These are phyloP conservation scores for Lepus europaeus DNA, from an alignment of 2,113 vertebrate genomes.

Conservation along the genomic window DNA sequence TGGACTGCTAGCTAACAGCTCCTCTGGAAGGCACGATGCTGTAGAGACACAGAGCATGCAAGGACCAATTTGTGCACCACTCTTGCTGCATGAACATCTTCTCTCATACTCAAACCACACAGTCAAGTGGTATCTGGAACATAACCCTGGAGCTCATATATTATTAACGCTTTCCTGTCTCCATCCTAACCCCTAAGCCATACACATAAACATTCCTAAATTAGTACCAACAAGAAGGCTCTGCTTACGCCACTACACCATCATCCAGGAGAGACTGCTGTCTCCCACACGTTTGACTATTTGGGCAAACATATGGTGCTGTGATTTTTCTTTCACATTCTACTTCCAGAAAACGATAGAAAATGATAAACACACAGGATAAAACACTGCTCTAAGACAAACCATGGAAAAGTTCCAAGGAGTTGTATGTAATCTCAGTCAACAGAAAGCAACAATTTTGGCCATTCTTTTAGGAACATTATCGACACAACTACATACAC, in stretches of 20 bases:
- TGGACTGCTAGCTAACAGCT: too few species aligned
- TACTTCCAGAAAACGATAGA: not conserved
- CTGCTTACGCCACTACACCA: not conserved
- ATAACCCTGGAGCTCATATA: not conserved
- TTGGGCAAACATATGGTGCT: conserved; percentile 67
- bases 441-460: conserved; percentile 40
- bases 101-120: not conserved
- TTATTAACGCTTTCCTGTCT: not conserved
- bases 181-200: not conserved
- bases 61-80: not conserved
- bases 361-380: conserved; percentile 38
- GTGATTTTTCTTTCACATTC: conserved; percentile 41
- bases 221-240: not conserved
- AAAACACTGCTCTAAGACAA: conserved; percentile 39
- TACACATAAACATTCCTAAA: not conserved
- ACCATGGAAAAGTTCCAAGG: conserved; percentile 48
- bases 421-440: conserved; percentile 12
- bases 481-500: not conserved
- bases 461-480: not conserved
- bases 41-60: not conserved
- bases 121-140: not conserved
- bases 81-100: not conserved
- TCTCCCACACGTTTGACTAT: conserved; percentile 5
- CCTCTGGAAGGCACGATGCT: not conserved
- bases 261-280: not conserved